A percentile compares a stretch with the other conserved stretches of the same genome.
Evolutionary conservation across 1,140 invertebrate genomes (phyloP).

Genomic region (Drosophila murphyi): DNA sequence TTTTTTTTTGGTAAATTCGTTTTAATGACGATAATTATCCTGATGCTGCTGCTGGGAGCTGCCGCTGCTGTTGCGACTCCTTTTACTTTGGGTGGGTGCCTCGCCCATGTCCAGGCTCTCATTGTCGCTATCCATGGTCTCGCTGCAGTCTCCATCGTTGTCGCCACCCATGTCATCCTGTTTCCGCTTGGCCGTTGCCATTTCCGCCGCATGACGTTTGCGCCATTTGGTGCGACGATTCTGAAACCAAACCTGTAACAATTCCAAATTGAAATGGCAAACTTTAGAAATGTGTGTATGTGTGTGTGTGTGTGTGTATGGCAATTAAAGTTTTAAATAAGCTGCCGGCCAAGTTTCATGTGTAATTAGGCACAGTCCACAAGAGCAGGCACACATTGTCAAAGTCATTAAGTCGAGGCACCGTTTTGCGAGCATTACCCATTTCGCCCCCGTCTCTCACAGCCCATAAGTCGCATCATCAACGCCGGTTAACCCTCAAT

Average conservation of each 20-base stretch:
- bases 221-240: constrained; percentile 99
- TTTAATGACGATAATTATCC: constrained; percentile 82
- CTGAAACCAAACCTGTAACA: constrained; percentile 99
- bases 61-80: constrained; percentile 75
- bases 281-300: constrained; percentile 41
- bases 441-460: constrained; percentile 31
- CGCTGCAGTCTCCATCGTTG: constrained; percentile 89
- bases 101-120: constrained; percentile 84
- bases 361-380: constrained; percentile 68
- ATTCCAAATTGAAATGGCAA: constrained; percentile 54
- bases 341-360: constrained; percentile 56
- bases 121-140: constrained; percentile 85
- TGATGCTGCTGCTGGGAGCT: constrained; percentile 61
- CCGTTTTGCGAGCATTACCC: constrained; percentile 12
- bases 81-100: constrained; percentile 73
- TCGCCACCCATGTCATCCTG: constrained; percentile 94
- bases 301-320: constrained; percentile 5
- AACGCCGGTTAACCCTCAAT: constrained; percentile 85
- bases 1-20: constrained; percentile 72
- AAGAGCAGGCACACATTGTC: constrained; percentile 63
- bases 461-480: constrained; percentile 83
- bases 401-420: constrained; percentile 82
- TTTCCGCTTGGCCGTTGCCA: constrained; percentile 98
- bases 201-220: constrained; percentile 99
- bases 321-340: constrained; percentile 70